These are phyloP conservation scores for Gyrodactylus salaris DNA, from an alignment of 1,140 invertebrate genomes.

Conservation along the genomic window DNA sequence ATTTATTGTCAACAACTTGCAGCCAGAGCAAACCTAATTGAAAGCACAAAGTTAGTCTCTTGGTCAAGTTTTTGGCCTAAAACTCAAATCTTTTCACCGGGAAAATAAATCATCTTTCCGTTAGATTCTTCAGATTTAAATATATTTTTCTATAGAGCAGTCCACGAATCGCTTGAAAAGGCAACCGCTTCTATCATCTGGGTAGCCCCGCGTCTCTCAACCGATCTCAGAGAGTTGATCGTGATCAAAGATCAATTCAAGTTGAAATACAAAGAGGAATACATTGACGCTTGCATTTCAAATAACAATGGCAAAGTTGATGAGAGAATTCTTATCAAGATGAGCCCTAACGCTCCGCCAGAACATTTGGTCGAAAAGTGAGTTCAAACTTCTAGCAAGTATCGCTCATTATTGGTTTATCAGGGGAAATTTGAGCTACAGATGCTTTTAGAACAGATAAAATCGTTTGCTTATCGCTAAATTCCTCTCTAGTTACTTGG, in stretches of 20 bases:
- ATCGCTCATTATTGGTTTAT: too few relatives aligned
- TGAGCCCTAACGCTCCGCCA: constrained; percentile 70
- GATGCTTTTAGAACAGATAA: too few relatives aligned
- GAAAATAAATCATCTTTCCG: too few relatives aligned
- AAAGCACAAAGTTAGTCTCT: background rate
- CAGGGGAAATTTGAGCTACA: too few relatives aligned
- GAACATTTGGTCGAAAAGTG: constrained; percentile 69
- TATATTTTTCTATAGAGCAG: constrained; percentile 27
- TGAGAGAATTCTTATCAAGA: constrained; percentile 43
- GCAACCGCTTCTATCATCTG: constrained; percentile 77
- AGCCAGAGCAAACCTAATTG: background rate
- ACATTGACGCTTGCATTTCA: constrained; percentile 24
- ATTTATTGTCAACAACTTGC: background rate
- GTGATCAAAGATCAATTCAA: constrained; percentile 54
- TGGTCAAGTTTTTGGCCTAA: background rate
- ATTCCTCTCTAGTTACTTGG: too few relatives aligned
- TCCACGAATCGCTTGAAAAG: constrained; percentile 74
- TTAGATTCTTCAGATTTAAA: too few relatives aligned
- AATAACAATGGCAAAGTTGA: constrained; percentile 12
- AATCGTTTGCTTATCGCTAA: too few relatives aligned
- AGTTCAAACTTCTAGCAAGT: too few relatives aligned
- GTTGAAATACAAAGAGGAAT: constrained; percentile 69
- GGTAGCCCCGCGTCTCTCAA: constrained; percentile 44
- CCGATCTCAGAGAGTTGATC: constrained; percentile 30
- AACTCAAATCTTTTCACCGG: too few relatives aligned